Percentiles rank a stretch among this genome's conserved stretches.
Conservation (phyloP, 1,140 invertebrate species). For the Micrasema minimum region DNA sequence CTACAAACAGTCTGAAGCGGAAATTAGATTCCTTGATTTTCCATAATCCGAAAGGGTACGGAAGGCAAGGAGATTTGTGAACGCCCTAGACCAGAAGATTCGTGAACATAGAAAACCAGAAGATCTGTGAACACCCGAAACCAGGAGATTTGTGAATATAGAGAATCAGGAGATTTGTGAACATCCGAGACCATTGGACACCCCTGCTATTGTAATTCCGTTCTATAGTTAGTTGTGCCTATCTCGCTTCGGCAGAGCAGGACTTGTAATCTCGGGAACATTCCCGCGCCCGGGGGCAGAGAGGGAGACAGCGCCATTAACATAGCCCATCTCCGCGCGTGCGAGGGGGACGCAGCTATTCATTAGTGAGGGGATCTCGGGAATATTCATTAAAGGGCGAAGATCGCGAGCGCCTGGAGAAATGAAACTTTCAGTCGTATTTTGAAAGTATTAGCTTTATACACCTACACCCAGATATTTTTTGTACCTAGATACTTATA, state of each 20-base stretch:
- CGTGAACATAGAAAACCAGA: no score
- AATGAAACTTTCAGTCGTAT: conserved; percentile 13
- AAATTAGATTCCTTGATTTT: no score
- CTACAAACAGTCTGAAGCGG: no score
- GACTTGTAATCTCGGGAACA: conserved; percentile 49
- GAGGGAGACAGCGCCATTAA: conserved; percentile 40
- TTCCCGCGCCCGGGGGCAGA: conserved; percentile 45
- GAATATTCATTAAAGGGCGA: conserved; percentile 43
- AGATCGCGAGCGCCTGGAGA: conserved; percentile 16
- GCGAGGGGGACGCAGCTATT: conserved; percentile 14
- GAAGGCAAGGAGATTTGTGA: no score
- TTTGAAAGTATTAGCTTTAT: background rate
- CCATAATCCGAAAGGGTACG: no score
- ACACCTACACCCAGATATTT: background rate
- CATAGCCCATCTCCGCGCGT: conserved; percentile 16
- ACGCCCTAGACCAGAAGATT: background rate
- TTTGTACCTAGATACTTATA: background rate
- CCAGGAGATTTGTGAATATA: no score
- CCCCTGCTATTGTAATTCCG: background rate
- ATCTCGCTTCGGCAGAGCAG: conserved; percentile 5
- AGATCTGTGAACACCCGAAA: no score
- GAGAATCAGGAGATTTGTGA: no score
- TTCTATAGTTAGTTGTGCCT: background rate
- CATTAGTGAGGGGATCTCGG: conserved; percentile 18
- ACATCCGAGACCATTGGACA: background rate